Conservation (phyloP, 2,797 vertebrate species). For the Thripadectes ignobilis region DNA sequence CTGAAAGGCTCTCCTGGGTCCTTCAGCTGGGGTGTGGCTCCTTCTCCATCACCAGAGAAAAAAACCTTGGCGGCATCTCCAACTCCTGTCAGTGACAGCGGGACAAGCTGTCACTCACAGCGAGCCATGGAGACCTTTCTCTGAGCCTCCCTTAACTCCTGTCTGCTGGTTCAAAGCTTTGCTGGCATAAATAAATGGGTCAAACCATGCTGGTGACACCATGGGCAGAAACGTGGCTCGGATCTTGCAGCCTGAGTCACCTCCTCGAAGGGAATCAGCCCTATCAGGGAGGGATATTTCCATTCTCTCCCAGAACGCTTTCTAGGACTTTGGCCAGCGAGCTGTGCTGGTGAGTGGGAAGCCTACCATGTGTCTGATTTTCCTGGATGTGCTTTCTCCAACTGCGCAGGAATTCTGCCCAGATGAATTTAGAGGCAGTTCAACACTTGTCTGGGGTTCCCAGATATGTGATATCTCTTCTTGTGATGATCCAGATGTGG, state of each 20-base stretch:
- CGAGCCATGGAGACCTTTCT: background rate
- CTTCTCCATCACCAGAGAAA: background rate
- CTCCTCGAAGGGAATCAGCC: background rate
- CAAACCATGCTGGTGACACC: background rate
- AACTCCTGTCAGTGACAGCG: background rate
- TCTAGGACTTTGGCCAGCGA: constrained; percentile 60
- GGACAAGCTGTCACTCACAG: background rate
- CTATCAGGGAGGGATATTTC: constrained; percentile 15
- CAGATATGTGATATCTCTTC: background rate
- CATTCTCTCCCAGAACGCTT: constrained; percentile 37
- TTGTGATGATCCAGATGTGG: constrained; percentile 19
- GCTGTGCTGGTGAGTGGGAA: constrained; percentile 52
- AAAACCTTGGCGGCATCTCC: background rate
- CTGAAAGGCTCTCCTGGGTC: background rate
- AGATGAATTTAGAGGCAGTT: constrained; percentile 33
- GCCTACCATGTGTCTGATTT: constrained; percentile 47
- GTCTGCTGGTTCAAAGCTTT: background rate
- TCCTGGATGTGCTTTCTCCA: constrained; percentile 60
- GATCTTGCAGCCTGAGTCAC: background rate
- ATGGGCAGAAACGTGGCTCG: constrained; percentile 7
- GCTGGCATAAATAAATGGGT: background rate
- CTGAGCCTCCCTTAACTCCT: background rate
- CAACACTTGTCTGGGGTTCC: constrained; percentile 20
- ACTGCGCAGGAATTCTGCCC: background rate
- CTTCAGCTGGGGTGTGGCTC: background rate